Percentiles rank a stretch among this genome's conserved stretches.
These are phyloP conservation scores for Drosophila seguyi DNA, from an alignment of 1,140 invertebrate species.

Conservation along the genomic window DNA sequence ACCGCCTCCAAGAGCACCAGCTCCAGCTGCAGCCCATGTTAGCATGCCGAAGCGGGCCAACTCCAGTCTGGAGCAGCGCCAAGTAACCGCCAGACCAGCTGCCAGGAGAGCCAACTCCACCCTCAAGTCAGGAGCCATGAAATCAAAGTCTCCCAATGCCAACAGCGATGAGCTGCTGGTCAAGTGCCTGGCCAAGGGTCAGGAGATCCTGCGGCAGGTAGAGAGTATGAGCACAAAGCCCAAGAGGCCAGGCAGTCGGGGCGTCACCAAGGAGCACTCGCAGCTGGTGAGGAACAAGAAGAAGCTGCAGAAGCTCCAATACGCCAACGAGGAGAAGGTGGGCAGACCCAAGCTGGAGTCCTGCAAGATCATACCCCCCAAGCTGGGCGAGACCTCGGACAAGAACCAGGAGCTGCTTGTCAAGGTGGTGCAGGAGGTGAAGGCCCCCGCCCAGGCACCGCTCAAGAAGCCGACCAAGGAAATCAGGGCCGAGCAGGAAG, in stretches of 20 bases:
- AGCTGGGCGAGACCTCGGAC: conserved; percentile 78
- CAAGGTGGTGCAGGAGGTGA: conserved; percentile 64
- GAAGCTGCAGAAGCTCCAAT: conserved; percentile 67
- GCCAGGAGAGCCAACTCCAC: conserved; percentile 50
- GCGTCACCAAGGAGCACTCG: conserved; percentile 61
- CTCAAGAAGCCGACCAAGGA: conserved; percentile 35
- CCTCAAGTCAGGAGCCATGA: conserved; percentile 24
- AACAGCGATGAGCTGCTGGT: conserved; percentile 76
- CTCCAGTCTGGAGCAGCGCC: conserved; percentile 60
- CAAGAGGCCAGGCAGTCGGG: conserved; percentile 36
- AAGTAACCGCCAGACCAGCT: conserved; percentile 19
- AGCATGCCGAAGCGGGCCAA: conserved; percentile 56
- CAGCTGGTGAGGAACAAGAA: conserved; percentile 61
- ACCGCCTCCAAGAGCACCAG: background rate
- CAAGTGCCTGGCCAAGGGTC: conserved; percentile 83
- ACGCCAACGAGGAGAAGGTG: conserved; percentile 78
- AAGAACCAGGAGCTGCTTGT: conserved; percentile 76
- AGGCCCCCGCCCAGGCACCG: conserved; percentile 5
- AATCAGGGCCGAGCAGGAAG: conserved; percentile 33
- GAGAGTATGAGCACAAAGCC: conserved; percentile 69
- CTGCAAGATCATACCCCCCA: conserved; percentile 81
- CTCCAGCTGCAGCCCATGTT: background rate
- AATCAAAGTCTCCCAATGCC: conserved; percentile 32
- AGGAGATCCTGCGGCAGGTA: conserved; percentile 80
- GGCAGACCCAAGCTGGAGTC: conserved; percentile 71